Evolutionary conservation across 2,113 vertebrate species (phyloP), one percentile per base, ranked within the genome.

Genomic region (Channa argus): DNA sequence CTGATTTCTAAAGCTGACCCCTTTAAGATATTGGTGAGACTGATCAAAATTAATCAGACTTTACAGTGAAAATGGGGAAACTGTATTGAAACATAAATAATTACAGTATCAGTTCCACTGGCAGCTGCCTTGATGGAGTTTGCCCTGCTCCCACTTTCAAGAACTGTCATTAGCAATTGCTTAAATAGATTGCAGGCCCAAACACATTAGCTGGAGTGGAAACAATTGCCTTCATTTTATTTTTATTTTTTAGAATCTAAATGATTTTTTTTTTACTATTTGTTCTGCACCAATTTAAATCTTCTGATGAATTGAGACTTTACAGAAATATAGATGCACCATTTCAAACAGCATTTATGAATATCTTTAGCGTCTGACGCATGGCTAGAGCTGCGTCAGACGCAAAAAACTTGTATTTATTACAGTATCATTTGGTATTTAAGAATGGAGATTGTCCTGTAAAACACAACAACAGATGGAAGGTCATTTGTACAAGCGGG

Each of bases 181-280:
- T n/a, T 70, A 15, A 70, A 71, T 70, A 33, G 51, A 56, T 70
- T 51, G 45, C 24, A 63, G 51, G 38, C 38, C 24, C 12, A 14
- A 66, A 51, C 14, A 39, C 47, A 44, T 2, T 7, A 73, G 41
- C 50, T 56, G 62, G 38, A 51, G 43, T 0, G 24, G 36, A 12
- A 54, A 54, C 46, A 64, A 24, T 46, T 51, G 37, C 4, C 24
- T 51, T 8, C 1, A 10, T 51, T 10, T 38, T 39, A 9, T 62
- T 45, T 47, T 54, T 24, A 68, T 45, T 47, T 54, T 33, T 51
- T 34, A 12, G 13, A 61, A 38, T 56, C 8, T 12, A 60, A 68
- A 62, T 41, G 15, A 24, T 24, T 24, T 24, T 24, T 6, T 2
- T 51, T 53, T 12, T 49, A 6, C n/a, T 5, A 55, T 64, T 56